phyloP scores from a whole-genome alignment of 2,888 invertebrate genomes.

The Microdon myrmicae region DNA sequence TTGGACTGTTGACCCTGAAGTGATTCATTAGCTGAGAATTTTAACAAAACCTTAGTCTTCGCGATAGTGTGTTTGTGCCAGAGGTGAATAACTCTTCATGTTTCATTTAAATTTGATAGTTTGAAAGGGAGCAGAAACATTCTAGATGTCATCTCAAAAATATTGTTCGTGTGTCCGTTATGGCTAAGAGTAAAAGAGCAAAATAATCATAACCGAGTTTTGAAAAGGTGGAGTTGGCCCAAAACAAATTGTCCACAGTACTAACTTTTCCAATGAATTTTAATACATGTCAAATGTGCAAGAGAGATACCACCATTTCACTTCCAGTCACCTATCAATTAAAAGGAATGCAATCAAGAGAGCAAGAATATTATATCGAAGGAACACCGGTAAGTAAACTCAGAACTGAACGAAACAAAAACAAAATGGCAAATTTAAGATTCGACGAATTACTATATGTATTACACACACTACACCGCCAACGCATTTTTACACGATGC shows the following conservation, averaged over 20 bases:
- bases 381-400: conserved; percentile 31
- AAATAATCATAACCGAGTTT: no score
- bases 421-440: conserved; percentile 42
- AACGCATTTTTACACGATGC: no score
- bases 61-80: conserved; percentile 11
- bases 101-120: conserved; percentile 3
- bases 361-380: conserved; percentile 13
- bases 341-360: conserved; percentile 1
- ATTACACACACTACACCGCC: no score
- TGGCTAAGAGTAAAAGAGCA: no score
- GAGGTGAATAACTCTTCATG: conserved; percentile 44
- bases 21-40: conserved; percentile 28
- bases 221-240: no score
- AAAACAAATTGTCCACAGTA: no score
- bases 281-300: conserved; percentile 30
- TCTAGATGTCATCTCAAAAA: no score
- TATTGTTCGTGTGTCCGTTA: no score
- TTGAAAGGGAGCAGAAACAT: not conserved
- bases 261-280: conserved; percentile 6
- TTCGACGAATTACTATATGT: no score
- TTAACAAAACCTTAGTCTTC: conserved; percentile 13
- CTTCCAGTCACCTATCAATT: not conserved
- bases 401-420: conserved; percentile 34
- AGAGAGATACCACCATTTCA: not conserved
- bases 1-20: conserved; percentile 21